phyloP scores from a whole-genome alignment of 2,888 invertebrate species.

The Melinopterus prodromus region DNA sequence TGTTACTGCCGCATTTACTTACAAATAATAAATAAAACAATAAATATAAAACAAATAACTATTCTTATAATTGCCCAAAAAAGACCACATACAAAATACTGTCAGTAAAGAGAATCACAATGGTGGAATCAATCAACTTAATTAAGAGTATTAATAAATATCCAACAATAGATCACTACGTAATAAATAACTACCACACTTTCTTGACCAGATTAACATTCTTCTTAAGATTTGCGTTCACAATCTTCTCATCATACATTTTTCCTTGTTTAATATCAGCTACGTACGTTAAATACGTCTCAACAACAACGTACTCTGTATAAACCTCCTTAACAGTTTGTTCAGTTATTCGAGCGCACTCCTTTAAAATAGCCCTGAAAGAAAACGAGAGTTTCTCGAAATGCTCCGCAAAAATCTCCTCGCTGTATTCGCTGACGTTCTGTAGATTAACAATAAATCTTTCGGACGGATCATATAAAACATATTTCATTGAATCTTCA shows the following conservation, averaged over 20 bases:
- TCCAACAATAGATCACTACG: slow-evolving; percentile 7
- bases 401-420: slow-evolving; percentile 45
- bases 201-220: slow-evolving; percentile 37
- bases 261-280: slow-evolving; percentile 13
- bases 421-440: slow-evolving; percentile 43
- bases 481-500: slow-evolving; percentile 27
- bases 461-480: slow-evolving; percentile 51
- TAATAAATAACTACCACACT: slow-evolving; percentile 38
- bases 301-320: slow-evolving; percentile 46
- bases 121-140: neutral
- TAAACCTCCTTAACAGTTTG: slow-evolving; percentile 50
- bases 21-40: too few relatives aligned
- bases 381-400: slow-evolving; percentile 47
- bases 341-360: slow-evolving; percentile 53
- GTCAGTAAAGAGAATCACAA: too few relatives aligned
- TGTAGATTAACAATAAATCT: slow-evolving; percentile 52
- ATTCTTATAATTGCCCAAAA: too few relatives aligned
- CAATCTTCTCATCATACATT: slow-evolving; percentile 31
- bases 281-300: slow-evolving; percentile 40
- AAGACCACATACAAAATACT: too few relatives aligned
- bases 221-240: slow-evolving; percentile 35
- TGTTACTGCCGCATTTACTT: too few relatives aligned
- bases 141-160: neutral
- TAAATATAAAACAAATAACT: too few relatives aligned
- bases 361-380: slow-evolving; percentile 51